A percentile compares a stretch with the other conserved stretches of the same genome.
These are phyloP conservation scores for Rhopilema esculentum DNA, from an alignment of 30 jellyfish, hydroid and myxozoan genomes.

Conservation along the genomic window DNA sequence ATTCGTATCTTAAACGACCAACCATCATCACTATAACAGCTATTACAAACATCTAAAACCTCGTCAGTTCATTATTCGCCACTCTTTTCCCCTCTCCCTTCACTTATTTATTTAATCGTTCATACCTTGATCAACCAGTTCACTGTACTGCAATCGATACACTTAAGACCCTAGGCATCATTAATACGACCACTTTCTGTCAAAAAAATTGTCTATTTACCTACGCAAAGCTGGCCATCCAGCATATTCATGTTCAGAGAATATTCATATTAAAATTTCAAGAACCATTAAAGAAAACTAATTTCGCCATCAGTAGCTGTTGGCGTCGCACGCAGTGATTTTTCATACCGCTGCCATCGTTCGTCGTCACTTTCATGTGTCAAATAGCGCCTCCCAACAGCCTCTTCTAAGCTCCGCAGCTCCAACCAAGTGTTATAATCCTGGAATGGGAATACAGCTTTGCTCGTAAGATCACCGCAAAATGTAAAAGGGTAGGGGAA, in stretches of 20 bases:
- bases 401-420: conserved; percentile 92
- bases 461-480: background rate
- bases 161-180: no score
- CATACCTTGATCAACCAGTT: background rate
- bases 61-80: background rate
- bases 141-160: no score
- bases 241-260: no score
- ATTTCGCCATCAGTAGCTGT: conserved; percentile 57
- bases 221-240: no score
- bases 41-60: background rate
- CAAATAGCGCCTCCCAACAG: conserved; percentile 89
- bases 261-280: no score
- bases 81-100: background rate
- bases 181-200: no score
- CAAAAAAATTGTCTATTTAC: no score
- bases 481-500: background rate
- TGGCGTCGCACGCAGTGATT: conserved; percentile 67
- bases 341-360: conserved; percentile 92
- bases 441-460: conserved; percentile 28
- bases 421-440: conserved; percentile 89
- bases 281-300: conserved; percentile 42
- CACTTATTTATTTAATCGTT: background rate
- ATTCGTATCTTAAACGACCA: background rate
- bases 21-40: no score
- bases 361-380: conserved; percentile 98